phyloP scores from a whole-genome alignment of 2,113 vertebrate species.

The Galeopterus variegatus region DNA sequence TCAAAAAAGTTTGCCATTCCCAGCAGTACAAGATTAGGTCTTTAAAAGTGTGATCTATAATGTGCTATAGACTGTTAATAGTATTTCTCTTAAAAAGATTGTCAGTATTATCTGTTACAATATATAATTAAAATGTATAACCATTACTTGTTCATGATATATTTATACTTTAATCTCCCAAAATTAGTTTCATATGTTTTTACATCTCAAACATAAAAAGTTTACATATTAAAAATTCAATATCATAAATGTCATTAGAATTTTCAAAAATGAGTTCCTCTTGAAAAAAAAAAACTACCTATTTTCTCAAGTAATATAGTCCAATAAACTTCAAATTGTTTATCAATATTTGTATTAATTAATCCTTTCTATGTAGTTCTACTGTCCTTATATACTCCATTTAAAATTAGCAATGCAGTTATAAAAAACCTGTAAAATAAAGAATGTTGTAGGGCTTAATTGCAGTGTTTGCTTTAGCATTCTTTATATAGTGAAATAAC shows the following conservation, averaged over 20 bases:
- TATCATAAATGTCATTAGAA: slow-evolving; percentile 18
- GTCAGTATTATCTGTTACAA: not conserved
- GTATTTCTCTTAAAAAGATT: not conserved
- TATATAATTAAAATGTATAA: not conserved
- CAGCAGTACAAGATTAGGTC: not conserved
- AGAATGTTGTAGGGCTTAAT: slow-evolving; percentile 66
- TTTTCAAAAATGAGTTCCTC: not conserved
- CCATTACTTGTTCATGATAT: not conserved
- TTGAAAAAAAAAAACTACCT: not conserved
- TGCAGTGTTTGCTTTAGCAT: not conserved
- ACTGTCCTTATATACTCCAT: slow-evolving; percentile 60
- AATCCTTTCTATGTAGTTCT: slow-evolving; percentile 13
- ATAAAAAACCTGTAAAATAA: slow-evolving; percentile 56
- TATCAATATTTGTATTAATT: slow-evolving; percentile 18
- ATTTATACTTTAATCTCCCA: slow-evolving; percentile 3
- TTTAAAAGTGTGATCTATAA: slow-evolving; percentile 27
- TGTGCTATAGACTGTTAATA: not conserved
- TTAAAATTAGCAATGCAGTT: slow-evolving; percentile 34
- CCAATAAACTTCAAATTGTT: not conserved
- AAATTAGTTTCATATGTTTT: slow-evolving; percentile 37
- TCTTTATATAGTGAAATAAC: not conserved
- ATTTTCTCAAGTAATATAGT: not conserved
- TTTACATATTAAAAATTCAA: not conserved
- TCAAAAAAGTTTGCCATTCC: not conserved
- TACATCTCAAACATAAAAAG: not conserved